Percentiles rank a stretch among this genome's conserved stretches.
Evolutionary conservation across 2,797 vertebrate genomes (phyloP).

Genomic region (Coracias cyanogaster): DNA sequence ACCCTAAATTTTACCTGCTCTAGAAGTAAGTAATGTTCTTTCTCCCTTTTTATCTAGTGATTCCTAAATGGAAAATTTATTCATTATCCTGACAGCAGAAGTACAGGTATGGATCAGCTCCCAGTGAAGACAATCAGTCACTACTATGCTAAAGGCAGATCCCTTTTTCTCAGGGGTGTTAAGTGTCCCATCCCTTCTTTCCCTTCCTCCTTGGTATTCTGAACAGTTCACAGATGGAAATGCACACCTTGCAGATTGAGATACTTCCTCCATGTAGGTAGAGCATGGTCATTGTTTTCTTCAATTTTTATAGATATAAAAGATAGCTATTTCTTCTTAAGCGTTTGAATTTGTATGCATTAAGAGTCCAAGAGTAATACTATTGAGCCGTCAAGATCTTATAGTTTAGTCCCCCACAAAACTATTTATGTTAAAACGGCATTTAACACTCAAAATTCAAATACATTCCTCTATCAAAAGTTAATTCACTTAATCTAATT

Average conservation of each 20-base stretch:
- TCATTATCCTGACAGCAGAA: neutral
- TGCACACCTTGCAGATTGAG: neutral
- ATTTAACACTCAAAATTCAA: neutral
- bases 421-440: neutral
- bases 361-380: neutral
- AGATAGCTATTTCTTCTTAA: neutral
- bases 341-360: neutral
- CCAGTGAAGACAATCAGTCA: neutral
- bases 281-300: neutral
- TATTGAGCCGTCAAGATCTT: neutral
- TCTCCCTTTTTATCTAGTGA: neutral
- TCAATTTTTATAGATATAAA: neutral
- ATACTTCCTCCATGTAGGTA: neutral
- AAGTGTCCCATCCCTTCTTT: neutral
- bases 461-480: neutral
- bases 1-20: neutral
- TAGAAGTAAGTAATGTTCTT: neutral
- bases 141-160: neutral
- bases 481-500: neutral
- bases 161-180: neutral
- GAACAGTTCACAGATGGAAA: neutral
- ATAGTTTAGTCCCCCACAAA: neutral
- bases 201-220: neutral
- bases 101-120: accelerated
- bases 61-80: neutral